phyloP scores from a whole-genome alignment of 2,888 invertebrate genomes.

The Suillia variegata region DNA sequence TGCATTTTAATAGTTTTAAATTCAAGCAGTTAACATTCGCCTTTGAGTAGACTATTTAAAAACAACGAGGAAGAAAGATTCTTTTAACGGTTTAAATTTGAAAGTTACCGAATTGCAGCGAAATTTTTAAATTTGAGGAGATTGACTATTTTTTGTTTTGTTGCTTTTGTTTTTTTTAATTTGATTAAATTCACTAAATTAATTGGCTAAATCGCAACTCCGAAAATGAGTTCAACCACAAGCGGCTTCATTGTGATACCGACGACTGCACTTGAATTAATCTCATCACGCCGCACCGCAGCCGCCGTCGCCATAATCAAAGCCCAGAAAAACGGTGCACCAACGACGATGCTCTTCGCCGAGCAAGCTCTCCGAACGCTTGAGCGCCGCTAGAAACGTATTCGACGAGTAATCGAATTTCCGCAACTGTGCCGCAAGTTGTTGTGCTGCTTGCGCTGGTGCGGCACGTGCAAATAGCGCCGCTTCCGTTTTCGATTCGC shows the following conservation, averaged over 20 bases:
- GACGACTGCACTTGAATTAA: too few relatives aligned
- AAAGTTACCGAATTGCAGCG: too few relatives aligned
- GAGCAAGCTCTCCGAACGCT: conserved; percentile 49
- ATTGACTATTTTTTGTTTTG: too few relatives aligned
- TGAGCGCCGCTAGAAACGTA: conserved; percentile 53
- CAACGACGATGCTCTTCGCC: conserved; percentile 56
- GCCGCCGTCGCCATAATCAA: conserved; percentile 32
- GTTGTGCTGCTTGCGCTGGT: conserved; percentile 32
- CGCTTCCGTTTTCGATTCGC: conserved; percentile 37
- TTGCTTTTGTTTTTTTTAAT: not conserved
- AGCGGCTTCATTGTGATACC: not conserved
- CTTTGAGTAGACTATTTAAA: too few relatives aligned
- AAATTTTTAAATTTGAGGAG: too few relatives aligned
- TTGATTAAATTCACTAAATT: not conserved
- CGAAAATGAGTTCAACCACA: conserved; percentile 1
- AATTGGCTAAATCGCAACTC: too few relatives aligned
- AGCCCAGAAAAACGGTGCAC: conserved; percentile 58
- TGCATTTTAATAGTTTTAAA: too few relatives aligned
- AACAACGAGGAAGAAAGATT: too few relatives aligned
- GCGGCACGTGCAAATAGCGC: conserved; percentile 36
- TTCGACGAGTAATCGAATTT: conserved; percentile 51
- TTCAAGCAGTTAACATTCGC: too few relatives aligned
- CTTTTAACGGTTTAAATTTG: too few relatives aligned
- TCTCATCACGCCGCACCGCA: not conserved
- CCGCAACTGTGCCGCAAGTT: conserved; percentile 42